A percentile compares a stretch with the other conserved stretches of the same genome.
phyloP scores from a whole-genome alignment of 2,113 vertebrate species.

The Narcine bancroftii region DNA sequence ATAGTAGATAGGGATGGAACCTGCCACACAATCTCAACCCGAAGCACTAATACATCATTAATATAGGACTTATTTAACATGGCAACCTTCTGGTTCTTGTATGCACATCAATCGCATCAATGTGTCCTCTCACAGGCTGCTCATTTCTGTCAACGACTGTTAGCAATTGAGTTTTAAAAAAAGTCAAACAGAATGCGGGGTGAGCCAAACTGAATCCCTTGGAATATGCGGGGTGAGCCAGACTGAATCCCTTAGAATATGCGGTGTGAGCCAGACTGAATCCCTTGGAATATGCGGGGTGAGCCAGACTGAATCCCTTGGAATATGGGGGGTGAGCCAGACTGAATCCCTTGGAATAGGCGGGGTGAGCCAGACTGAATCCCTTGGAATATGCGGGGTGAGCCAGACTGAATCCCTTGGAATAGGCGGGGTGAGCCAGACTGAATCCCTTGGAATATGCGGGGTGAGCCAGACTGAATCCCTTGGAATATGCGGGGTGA shows the following conservation, averaged over 20 bases:
- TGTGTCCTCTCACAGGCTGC: constrained; percentile 27
- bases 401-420: constrained; percentile 28
- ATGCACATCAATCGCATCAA: constrained; percentile 27
- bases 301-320: constrained; percentile 27
- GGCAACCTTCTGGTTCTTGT: constrained; percentile 21
- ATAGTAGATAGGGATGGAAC: neutral
- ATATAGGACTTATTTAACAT: constrained; percentile 16
- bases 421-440: too few species aligned
- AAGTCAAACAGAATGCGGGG: constrained; percentile 23
- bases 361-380: too few species aligned
- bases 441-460: constrained; percentile 13
- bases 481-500: too few species aligned
- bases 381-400: too few species aligned
- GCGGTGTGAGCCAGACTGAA: too few species aligned
- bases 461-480: too few species aligned
- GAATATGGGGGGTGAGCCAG: too few species aligned
- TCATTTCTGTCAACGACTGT: constrained; percentile 12
- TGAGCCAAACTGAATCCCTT: constrained; percentile 30
- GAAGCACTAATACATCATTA: constrained; percentile 21
- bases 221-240: too few species aligned
- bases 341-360: constrained; percentile 11
- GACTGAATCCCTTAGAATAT: constrained; percentile 15
- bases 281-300: neutral
- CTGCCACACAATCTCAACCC: neutral
- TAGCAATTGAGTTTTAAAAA: constrained; percentile 18